phyloP scores from a whole-genome alignment of 1,140 invertebrate species.

The Hermetia illucens region DNA sequence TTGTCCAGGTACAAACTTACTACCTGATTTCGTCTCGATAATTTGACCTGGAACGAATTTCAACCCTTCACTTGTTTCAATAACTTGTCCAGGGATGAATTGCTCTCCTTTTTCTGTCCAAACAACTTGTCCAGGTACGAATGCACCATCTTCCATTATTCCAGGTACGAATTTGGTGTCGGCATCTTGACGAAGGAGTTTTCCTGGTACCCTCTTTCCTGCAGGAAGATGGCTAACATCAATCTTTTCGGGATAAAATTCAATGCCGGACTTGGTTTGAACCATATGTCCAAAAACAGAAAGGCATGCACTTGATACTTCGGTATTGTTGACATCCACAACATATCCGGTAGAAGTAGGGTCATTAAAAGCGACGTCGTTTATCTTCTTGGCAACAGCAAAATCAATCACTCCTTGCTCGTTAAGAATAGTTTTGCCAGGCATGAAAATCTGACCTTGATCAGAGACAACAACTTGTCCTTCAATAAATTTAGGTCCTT shows the following conservation, averaged over 20 bases:
- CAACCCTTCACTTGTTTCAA: constrained; percentile 46
- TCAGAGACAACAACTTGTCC: constrained; percentile 45
- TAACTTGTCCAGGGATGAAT: constrained; percentile 61
- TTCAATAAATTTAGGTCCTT: constrained; percentile 49
- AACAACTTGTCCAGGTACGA: constrained; percentile 56
- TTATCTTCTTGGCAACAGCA: constrained; percentile 39
- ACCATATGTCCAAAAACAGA: constrained; percentile 55
- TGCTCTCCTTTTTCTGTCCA: constrained; percentile 53
- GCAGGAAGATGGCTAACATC: constrained; percentile 29
- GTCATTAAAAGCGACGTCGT: constrained; percentile 39
- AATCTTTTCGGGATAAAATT: constrained; percentile 49
- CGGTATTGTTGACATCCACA: constrained; percentile 42
- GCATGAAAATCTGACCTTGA: constrained; percentile 41
- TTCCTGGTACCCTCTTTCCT: constrained; percentile 50
- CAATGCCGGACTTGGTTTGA: constrained; percentile 41
- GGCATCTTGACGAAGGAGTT: constrained; percentile 42
- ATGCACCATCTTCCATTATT: constrained; percentile 46
- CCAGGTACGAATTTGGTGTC: constrained; percentile 54
- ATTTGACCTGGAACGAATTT: constrained; percentile 61
- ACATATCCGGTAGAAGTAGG: constrained; percentile 37
- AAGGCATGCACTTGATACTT: constrained; percentile 34
- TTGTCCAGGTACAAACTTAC: constrained; percentile 57
- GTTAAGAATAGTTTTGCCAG: constrained; percentile 38
- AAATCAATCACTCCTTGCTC: constrained; percentile 40
- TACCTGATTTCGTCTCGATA: constrained; percentile 48